These are phyloP conservation scores for Patella depressa DNA, from an alignment of 2,888 invertebrate species.

Conservation along the genomic window DNA sequence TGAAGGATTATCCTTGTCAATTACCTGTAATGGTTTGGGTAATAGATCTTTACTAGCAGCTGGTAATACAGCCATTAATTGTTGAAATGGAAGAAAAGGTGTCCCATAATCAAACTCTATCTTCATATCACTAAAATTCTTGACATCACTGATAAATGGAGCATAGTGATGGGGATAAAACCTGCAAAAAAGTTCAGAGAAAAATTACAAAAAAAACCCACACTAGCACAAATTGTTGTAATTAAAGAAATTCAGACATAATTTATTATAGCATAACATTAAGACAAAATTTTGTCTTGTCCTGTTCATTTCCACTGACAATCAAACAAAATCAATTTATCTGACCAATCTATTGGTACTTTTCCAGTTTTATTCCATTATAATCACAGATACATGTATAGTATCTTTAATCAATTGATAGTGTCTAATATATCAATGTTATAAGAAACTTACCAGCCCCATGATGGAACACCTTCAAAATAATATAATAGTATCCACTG, in stretches of 20 bases:
- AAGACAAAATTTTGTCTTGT: too few relatives aligned
- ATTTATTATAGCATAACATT: too few relatives aligned
- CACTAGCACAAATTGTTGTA: too few relatives aligned
- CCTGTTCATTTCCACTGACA: too few relatives aligned
- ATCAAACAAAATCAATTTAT: too few relatives aligned
- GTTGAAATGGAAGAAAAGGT: constrained; percentile 94
- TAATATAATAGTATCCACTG: constrained; percentile 98
- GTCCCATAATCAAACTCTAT: constrained; percentile 87
- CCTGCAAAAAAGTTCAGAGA: constrained; percentile 53
- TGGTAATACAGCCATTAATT: constrained; percentile 99
- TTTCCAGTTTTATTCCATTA: too few relatives aligned
- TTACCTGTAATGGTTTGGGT: constrained; percentile 85
- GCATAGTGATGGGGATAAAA: constrained; percentile 96
- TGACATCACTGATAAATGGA: constrained; percentile 94
- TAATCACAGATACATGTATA: too few relatives aligned
- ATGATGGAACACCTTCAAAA: constrained; percentile 94
- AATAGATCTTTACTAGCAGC: constrained; percentile 95
- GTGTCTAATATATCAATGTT: too few relatives aligned
- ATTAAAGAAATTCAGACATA: too few relatives aligned
- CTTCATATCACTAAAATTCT: constrained; percentile 80
- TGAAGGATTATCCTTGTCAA: not conserved
- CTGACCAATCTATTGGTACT: too few relatives aligned
- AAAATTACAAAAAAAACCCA: too few relatives aligned
- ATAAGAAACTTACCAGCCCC: constrained; percentile 86
- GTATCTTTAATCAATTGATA: too few relatives aligned